Base-by-base conservation (phyloP, 2,113 vertebrate genomes). In the Vulpes lagopus region DNA sequence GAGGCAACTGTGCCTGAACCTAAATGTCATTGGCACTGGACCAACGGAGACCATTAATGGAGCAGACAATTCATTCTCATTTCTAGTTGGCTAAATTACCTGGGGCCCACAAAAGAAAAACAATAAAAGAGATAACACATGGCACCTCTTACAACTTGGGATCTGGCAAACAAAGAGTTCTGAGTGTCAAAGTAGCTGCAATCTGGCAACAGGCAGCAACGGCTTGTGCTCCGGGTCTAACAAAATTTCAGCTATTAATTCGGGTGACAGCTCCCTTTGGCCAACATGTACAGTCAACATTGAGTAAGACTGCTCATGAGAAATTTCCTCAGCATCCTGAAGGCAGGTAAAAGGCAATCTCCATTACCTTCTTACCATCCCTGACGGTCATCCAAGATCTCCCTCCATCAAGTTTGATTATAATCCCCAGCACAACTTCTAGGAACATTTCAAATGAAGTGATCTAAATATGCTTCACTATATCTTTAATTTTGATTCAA, bases 401-500 rank as follows among this genome's bases (percentile, higher is more conserved):
- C 79, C 35, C 32, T 83, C 17, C 35, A 74, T 69, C 22, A 43
- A 67, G 1, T 71, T 82, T 91, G 73, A 94, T 80, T 79, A 90
- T 88, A 78, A 95, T 96, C 81, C 19, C 2, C 5, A 38, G 35
- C 10, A 71, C 1, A 91, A 89, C 49, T 55, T 97, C 69, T 80
- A 89, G 32, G 43, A 81, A 64, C 35, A 83, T 93, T 97, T 97
- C 60, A 96, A 59, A 92, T 79, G 79, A 96, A 95, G 51, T 89
- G 65, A 6, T 88, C 60, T 93, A 91, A 94, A 65, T 95, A 83
- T 83, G 60, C 55, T 96, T 91, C 95, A 93, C 53, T 35, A 35
- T 62, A 73, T n/a, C 74, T 95, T 97, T 55, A 88, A 83, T 96
- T 95, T 95, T 69, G 51, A 93, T 94, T 96, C 85, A 78, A 96